Percentiles rank a stretch among this genome's conserved stretches.
Evolutionary conservation across 2,113 vertebrate species (phyloP).

Genomic region (human (Homo sapiens)): DNA sequence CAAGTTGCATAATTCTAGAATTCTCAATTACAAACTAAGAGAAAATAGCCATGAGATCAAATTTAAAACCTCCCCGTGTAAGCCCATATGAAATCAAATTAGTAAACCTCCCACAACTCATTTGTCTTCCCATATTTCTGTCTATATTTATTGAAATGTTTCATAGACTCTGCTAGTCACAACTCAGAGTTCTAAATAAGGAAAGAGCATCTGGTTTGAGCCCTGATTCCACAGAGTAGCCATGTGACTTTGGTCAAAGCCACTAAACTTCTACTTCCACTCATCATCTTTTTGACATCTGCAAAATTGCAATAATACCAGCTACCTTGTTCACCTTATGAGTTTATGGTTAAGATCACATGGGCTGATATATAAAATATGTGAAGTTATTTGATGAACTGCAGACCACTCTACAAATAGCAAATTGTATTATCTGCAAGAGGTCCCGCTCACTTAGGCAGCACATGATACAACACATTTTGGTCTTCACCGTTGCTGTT

Average conservation of each 20-base stretch:
- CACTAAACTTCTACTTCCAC: not conserved
- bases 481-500: not conserved
- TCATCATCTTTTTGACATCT: not conserved
- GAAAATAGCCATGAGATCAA: conserved; percentile 18
- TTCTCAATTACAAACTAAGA: not conserved
- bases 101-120: not conserved
- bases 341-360: not conserved
- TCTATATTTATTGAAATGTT: not conserved
- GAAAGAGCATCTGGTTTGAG: not conserved
- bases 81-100: not conserved
- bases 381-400: not conserved
- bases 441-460: not conserved
- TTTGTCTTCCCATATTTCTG: not conserved
- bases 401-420: not conserved
- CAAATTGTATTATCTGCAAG: not conserved
- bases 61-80: not conserved
- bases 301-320: not conserved
- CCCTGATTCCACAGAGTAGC: not conserved
- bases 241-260: not conserved
- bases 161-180: not conserved
- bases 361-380: not conserved
- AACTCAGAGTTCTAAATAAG: not conserved
- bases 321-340: not conserved
- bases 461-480: not conserved
- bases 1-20: not conserved